Evolutionary conservation across 2,113 vertebrate genomes (phyloP).

Genomic region (Chauna torquata): DNA sequence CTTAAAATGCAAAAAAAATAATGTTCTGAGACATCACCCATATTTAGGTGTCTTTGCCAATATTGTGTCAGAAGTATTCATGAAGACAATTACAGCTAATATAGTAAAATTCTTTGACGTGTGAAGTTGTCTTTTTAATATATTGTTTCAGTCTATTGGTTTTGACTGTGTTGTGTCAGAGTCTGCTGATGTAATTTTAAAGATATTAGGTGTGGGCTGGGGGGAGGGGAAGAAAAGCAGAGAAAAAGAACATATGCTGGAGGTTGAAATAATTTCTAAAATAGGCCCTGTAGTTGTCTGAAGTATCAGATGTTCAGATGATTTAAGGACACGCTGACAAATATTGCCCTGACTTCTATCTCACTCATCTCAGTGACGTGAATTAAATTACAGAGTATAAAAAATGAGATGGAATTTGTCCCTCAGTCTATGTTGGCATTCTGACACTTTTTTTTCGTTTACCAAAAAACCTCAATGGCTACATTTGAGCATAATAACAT

Average conservation of each 20-base stretch:
- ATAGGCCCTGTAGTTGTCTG: neutral
- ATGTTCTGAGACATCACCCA: neutral
- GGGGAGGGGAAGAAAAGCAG: neutral
- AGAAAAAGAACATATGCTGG: neutral
- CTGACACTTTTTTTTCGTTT: neutral
- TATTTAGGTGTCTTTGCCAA: neutral
- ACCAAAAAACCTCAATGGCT: neutral
- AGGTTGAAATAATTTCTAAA: conserved; percentile 18
- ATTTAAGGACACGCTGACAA: neutral
- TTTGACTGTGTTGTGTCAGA: neutral
- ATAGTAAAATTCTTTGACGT: neutral
- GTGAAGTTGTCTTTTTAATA: neutral
- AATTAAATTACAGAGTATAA: conserved; percentile 12
- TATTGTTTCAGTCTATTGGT: neutral
- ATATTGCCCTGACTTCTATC: neutral
- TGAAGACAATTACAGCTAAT: neutral
- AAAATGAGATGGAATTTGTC: neutral
- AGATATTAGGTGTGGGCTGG: neutral
- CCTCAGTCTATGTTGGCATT: neutral
- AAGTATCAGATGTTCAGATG: neutral
- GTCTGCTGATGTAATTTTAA: neutral
- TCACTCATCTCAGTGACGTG: neutral
- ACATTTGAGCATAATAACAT: neutral
- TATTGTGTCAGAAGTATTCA: neutral
- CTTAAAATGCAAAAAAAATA: neutral